phyloP scores from a whole-genome alignment of 1,140 invertebrate genomes.

The Lepeophtheirus salmonis region DNA sequence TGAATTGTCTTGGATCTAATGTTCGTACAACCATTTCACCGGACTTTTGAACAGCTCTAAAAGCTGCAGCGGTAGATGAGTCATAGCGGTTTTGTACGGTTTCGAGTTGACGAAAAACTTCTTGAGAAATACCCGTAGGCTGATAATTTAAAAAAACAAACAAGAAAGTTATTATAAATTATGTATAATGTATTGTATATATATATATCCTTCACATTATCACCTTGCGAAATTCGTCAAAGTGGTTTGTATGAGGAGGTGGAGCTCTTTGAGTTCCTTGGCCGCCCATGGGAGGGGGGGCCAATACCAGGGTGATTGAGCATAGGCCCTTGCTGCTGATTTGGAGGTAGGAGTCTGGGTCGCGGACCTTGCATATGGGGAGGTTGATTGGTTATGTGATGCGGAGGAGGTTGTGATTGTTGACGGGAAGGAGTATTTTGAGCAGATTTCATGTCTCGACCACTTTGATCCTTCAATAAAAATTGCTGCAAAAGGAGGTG shows the following conservation, averaged over 20 bases:
- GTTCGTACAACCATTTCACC: conserved; percentile 85
- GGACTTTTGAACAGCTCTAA: conserved; percentile 69
- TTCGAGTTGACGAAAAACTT: conserved; percentile 89
- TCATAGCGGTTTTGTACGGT: conserved; percentile 85
- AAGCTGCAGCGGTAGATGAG: conserved; percentile 64
- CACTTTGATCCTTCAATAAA: neutral
- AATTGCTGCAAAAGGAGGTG: no score
- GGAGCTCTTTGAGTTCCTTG: no score
- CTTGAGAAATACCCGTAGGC: conserved; percentile 79
- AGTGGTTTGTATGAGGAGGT: no score
- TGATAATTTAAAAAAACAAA: conserved; percentile 29
- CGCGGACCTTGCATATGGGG: no score
- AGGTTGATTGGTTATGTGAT: no score
- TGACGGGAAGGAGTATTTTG: conserved; percentile 16
- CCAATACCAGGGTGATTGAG: neutral
- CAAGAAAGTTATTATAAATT: neutral
- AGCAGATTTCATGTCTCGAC: conserved; percentile 16
- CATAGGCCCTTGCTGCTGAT: neutral
- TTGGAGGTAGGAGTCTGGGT: neutral
- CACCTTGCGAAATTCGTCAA: neutral
- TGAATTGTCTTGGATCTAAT: conserved; percentile 62
- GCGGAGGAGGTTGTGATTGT: neutral
- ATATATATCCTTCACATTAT: conserved; percentile 5
- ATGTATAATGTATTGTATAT: neutral
- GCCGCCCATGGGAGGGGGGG: no score